These are phyloP conservation scores for Dermatophagoides farinae DNA, from an alignment of 1,140 invertebrate species.

Conservation along the genomic window DNA sequence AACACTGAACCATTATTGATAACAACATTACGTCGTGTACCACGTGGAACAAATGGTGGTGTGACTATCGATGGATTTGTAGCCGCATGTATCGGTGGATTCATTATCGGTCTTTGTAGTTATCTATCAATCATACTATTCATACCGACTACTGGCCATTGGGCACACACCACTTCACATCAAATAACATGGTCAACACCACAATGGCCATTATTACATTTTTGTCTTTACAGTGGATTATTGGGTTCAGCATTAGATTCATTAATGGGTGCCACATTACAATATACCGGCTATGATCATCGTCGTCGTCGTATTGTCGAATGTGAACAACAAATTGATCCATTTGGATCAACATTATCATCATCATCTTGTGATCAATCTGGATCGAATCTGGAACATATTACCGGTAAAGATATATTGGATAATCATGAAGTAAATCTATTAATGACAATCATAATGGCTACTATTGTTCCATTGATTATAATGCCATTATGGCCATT, in stretches of 20 bases:
- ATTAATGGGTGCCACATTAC: conserved; percentile 55
- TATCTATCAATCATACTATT: conserved; percentile 31
- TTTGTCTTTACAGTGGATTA: conserved; percentile 47
- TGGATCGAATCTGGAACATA: conserved; percentile 45
- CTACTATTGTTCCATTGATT: conserved; percentile 39
- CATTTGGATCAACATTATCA: conserved; percentile 15
- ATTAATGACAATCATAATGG: conserved; percentile 51
- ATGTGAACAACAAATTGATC: background rate
- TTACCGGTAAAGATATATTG: conserved; percentile 51
- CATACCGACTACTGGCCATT: background rate
- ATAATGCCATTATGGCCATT: conserved; percentile 1
- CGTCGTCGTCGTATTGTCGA: background rate
- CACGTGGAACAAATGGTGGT: conserved; percentile 61
- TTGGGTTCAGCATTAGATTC: conserved; percentile 64
- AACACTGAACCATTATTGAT: conserved; percentile 46
- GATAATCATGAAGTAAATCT: conserved; percentile 81
- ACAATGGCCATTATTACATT: conserved; percentile 48
- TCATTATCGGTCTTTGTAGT: conserved; percentile 47
- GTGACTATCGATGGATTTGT: conserved; percentile 46
- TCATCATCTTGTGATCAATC: conserved; percentile 29
- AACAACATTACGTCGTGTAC: conserved; percentile 49
- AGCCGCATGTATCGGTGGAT: conserved; percentile 49
- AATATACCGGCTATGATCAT: conserved; percentile 48
- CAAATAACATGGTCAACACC: conserved; percentile 21
- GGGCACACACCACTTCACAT: background rate